Percentiles rank a stretch among this genome's conserved stretches.
phyloP scores from a whole-genome alignment of 64 coral and sea anemone genomes.

The Dendronephthya gigantea region DNA sequence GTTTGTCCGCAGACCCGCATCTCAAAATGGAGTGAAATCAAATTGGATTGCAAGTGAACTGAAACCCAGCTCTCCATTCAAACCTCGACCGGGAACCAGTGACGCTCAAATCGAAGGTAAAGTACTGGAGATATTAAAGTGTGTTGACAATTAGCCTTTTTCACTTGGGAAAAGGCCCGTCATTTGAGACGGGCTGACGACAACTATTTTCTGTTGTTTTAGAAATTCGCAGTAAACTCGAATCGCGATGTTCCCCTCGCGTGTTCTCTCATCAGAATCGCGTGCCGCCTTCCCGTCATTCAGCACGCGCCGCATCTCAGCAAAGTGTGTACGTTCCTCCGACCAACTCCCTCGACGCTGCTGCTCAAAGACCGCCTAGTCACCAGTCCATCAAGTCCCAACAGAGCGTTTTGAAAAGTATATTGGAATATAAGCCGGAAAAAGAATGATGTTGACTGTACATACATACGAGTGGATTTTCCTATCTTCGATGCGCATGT shows the following conservation, averaged over 20 bases:
- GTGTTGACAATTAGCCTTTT: too few relatives aligned
- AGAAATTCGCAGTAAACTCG: slow-evolving; percentile 91
- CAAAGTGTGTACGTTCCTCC: slow-evolving; percentile 81
- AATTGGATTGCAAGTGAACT: slow-evolving; percentile 64
- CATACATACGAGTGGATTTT: too few relatives aligned
- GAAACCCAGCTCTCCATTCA: slow-evolving; percentile 96
- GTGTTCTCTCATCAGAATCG: slow-evolving; percentile 84
- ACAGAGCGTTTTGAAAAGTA: slow-evolving; percentile 82
- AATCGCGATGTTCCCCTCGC: slow-evolving; percentile 80
- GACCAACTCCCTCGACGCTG: slow-evolving; percentile 45
- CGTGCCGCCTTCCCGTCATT: slow-evolving; percentile 45
- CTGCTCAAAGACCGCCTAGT: slow-evolving; percentile 78
- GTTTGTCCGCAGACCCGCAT: slow-evolving; percentile 16
- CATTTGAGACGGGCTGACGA: too few relatives aligned
- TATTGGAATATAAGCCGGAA: slow-evolving; percentile 73
- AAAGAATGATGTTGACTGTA: neutral
- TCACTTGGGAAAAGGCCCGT: too few relatives aligned
- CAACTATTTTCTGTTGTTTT: too few relatives aligned
- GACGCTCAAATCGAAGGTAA: slow-evolving; percentile 96
- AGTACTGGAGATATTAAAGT: neutral
- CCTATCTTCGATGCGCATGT: too few relatives aligned
- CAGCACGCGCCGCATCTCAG: slow-evolving; percentile 53
- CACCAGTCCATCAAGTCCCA: slow-evolving; percentile 99
- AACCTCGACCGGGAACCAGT: slow-evolving; percentile 71
- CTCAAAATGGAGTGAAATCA: slow-evolving; percentile 58